phyloP scores from a whole-genome alignment of 2,797 vertebrate genomes.

The Iguana delicatissima region DNA sequence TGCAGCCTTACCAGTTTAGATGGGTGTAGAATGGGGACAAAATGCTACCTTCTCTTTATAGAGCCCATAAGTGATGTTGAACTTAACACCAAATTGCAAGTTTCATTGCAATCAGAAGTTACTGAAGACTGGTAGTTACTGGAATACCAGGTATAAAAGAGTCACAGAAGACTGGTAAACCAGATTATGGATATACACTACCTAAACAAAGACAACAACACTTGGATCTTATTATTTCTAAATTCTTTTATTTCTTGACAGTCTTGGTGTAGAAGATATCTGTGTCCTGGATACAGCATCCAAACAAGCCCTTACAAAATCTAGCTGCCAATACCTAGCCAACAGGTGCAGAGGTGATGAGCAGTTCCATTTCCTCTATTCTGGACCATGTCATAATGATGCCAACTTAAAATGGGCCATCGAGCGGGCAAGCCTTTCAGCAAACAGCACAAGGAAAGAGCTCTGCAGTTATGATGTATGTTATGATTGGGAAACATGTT shows the following conservation, averaged over 20 bases:
- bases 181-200: neutral
- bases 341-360: conserved; percentile 81
- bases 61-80: neutral
- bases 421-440: conserved; percentile 80
- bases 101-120: neutral
- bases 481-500: conserved; percentile 87
- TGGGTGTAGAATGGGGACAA: neutral
- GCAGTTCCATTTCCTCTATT: conserved; percentile 74
- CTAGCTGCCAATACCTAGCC: conserved; percentile 78
- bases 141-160: neutral
- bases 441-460: conserved; percentile 75
- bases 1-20: neutral
- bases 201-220: neutral
- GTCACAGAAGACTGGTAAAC: neutral
- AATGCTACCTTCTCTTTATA: neutral
- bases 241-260: conserved; percentile 60
- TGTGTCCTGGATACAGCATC: conserved; percentile 79
- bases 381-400: conserved; percentile 71
- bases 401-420: conserved; percentile 79
- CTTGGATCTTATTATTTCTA: neutral
- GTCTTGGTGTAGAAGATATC: conserved; percentile 73
- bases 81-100: neutral
- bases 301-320: conserved; percentile 74
- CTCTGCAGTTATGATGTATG: conserved; percentile 83
- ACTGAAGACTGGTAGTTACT: neutral